These are phyloP conservation scores for Cyprinodon brontotheroides DNA, from an alignment of 2,113 vertebrate species.

Conservation along the genomic window DNA sequence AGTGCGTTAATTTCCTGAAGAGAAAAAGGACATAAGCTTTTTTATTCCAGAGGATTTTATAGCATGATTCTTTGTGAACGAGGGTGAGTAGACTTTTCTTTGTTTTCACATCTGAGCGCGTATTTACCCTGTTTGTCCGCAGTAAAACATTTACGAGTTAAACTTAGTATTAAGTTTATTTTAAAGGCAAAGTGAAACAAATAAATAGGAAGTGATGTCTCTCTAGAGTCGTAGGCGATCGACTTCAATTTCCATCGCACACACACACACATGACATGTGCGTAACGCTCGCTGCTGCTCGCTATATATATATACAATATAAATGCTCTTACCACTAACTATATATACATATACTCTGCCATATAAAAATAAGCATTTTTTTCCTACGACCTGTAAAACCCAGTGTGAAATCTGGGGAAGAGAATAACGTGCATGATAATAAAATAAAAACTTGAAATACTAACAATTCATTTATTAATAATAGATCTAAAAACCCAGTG, in stretches of 20 bases:
- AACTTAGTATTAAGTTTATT: neutral
- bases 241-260: too few species aligned
- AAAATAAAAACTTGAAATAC: neutral
- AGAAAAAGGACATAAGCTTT: conserved; percentile 19
- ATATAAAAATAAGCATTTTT: neutral
- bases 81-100: conserved; percentile 75
- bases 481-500: too few species aligned
- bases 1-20: conserved; percentile 2
- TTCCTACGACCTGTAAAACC: neutral
- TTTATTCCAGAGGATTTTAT: conserved; percentile 27
- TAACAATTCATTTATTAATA: neutral
- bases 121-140: too few species aligned
- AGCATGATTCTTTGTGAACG: conserved; percentile 84
- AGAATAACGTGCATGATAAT: too few species aligned
- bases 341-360: too few species aligned
- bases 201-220: neutral
- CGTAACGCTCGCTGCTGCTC: too few species aligned
- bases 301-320: too few species aligned
- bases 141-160: neutral
- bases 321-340: too few species aligned
- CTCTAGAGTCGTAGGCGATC: too few species aligned
- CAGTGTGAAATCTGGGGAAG: neutral
- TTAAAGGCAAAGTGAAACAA: neutral
- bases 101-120: conserved; percentile 12
- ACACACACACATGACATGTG: too few species aligned